phyloP scores from a whole-genome alignment of 2,888 invertebrate species.

The Volucella inanis region DNA sequence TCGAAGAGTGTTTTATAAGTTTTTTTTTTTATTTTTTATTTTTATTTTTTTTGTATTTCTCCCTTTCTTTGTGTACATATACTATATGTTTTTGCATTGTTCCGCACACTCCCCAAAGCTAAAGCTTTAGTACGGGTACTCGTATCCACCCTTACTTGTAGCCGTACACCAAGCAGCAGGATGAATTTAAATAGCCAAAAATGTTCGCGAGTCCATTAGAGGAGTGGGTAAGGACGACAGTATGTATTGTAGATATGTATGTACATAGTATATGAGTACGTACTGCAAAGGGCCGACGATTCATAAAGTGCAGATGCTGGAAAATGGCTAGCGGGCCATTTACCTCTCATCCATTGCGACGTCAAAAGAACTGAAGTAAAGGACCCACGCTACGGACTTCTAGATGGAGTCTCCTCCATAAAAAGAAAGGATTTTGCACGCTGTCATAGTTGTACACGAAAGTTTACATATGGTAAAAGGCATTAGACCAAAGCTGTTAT shows the following conservation, averaged over 20 bases:
- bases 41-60: conserved; percentile 1
- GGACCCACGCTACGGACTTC: conserved; percentile 40
- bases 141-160: too few species aligned
- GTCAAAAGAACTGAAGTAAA: conserved; percentile 36
- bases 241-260: neutral
- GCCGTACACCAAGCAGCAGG: conserved; percentile 7
- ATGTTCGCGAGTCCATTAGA: conserved; percentile 72
- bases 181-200: conserved; percentile 73
- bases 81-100: conserved; percentile 58
- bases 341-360: conserved; percentile 60
- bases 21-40: conserved; percentile 8
- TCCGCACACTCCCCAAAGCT: conserved; percentile 42
- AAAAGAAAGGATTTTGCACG: conserved; percentile 69
- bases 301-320: conserved; percentile 73
- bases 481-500: conserved; percentile 61
- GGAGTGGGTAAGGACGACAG: conserved; percentile 22
- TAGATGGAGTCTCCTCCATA: conserved; percentile 49
- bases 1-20: conserved; percentile 45
- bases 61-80: neutral
- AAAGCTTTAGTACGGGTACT: too few species aligned
- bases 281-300: conserved; percentile 16
- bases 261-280: neutral
- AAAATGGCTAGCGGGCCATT: conserved; percentile 72
- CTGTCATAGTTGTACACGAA: conserved; percentile 69
- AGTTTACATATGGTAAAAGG: conserved; percentile 71